Base-by-base conservation (phyloP, 2,888 invertebrate species). In the Venusia cambrica region DNA sequence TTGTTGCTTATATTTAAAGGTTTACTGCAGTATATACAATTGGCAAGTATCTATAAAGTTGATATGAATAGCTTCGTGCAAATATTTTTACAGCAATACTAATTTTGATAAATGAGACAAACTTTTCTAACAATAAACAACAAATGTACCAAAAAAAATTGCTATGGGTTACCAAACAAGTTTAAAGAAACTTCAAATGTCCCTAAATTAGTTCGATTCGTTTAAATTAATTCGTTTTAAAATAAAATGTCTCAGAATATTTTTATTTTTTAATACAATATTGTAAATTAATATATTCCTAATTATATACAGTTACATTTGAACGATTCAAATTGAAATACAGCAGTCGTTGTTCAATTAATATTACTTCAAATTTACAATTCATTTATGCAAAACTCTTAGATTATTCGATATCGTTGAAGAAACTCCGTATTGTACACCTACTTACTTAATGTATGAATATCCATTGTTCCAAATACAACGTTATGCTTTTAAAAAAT, bases 31-130 rank as follows among this genome's bases (percentile, higher is more conserved):
- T 54, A 40, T 51, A 49, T 47, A 54, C 48, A 29, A 44, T 44
- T 42, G 40, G 51, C 46, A 54, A 48, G 56, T 62, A 50, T 56
- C 61, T 63, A 58, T 54, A 54, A 48, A 60, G 38, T 48, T 74
- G 76, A 77, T 77, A 77, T 76, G 76, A 65, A 68, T 73, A 75
- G 57, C 51, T 63, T 64, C 53, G 68, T 75, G 76, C 76, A 70
- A 71, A 73, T 69, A 61, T 76, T 73, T 77, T 53, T 76, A 75
- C 76, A 77, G 77, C 73, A 38, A 50, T 31, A 29, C 9, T 39
- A 34, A 36, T 2, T 24, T 19, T 8, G 7, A 15, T n/a, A 13
- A 2, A 18, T n/a, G 5, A 35, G 20, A 35, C 24, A 33, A 25
- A 26, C 12, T 34, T 17, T 33, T 19, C 5, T 6, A 16, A 2